Conservation (phyloP, 2,888 invertebrate genomes). For the Drosophila pullipes region DNA sequence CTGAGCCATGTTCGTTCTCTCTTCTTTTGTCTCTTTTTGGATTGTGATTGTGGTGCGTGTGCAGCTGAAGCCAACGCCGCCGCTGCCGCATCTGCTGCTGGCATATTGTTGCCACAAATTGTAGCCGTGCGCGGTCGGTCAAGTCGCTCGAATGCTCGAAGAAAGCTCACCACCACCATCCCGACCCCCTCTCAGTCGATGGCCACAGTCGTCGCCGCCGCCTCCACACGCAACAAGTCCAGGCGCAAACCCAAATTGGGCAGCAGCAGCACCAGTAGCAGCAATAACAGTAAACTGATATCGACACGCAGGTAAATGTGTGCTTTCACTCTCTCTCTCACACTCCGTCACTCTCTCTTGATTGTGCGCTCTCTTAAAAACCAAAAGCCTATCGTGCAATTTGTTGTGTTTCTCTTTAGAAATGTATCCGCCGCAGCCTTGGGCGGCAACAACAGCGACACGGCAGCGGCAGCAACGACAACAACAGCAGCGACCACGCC, state of each 20-base stretch:
- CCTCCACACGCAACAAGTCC: constrained; percentile 50
- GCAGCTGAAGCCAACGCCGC: constrained; percentile 25
- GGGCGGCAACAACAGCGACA: constrained; percentile 11
- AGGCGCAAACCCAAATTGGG: constrained; percentile 66
- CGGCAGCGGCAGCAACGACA: constrained; percentile 18
- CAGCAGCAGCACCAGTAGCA: constrained; percentile 33
- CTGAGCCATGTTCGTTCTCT: constrained; percentile 57
- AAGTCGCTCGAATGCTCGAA: constrained; percentile 58
- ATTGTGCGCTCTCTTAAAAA: constrained; percentile 11
- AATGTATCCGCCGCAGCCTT: constrained; percentile 19
- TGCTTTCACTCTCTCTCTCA: constrained; percentile 31
- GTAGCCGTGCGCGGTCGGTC: constrained; percentile 49
- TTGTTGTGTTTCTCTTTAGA: constrained; percentile 57
- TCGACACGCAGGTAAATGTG: constrained; percentile 68
- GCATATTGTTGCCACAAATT: constrained; percentile 44
- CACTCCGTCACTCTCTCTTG: constrained; percentile 14
- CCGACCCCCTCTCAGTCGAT: constrained; percentile 31
- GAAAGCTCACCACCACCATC: constrained; percentile 43
- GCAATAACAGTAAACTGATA: constrained; percentile 42
- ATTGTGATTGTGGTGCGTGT: constrained; percentile 31
- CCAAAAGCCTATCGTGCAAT: constrained; percentile 23
- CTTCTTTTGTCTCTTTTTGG: constrained; percentile 37
- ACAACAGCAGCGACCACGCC: constrained; percentile 10
- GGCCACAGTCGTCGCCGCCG: constrained; percentile 28
- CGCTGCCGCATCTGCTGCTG: constrained; percentile 17